Conservation (phyloP, 2,888 invertebrate species). For the Biston stratarius region DNA sequence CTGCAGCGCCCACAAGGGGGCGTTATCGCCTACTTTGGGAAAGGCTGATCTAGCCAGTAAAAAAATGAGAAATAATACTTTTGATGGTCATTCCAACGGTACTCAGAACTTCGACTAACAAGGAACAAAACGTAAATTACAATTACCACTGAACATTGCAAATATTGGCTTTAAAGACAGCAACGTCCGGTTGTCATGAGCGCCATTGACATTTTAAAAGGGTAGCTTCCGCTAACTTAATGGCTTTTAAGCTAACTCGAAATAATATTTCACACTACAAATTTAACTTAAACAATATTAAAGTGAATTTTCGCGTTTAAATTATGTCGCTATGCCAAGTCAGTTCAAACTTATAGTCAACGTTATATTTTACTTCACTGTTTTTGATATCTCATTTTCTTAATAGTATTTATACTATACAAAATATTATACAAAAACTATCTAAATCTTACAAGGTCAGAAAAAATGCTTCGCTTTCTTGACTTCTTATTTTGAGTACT, state of each 20-base stretch:
- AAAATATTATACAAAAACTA: not conserved
- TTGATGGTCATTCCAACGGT: no score
- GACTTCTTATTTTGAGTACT: no score
- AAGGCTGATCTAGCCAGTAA: no score
- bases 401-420: no score
- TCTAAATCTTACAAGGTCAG: no score
- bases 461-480: no score
- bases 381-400: conserved; percentile 2
- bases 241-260: conserved; percentile 46
- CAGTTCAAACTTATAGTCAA: not conserved
- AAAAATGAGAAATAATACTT: no score
- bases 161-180: not conserved
- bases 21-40: no score
- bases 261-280: not conserved
- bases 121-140: no score
- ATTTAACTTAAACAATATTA: conserved; percentile 1
- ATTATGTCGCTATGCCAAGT: not conserved
- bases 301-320: not conserved
- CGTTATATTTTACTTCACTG: not conserved
- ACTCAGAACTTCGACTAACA: no score
- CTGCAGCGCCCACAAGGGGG: no score
- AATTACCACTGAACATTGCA: no score
- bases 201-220: conserved; percentile 79
- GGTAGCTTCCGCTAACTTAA: conserved; percentile 68
- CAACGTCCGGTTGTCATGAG: conserved; percentile 23